Base-by-base conservation (phyloP, 2,113 vertebrate species). In the Pheucticus melanocephalus region DNA sequence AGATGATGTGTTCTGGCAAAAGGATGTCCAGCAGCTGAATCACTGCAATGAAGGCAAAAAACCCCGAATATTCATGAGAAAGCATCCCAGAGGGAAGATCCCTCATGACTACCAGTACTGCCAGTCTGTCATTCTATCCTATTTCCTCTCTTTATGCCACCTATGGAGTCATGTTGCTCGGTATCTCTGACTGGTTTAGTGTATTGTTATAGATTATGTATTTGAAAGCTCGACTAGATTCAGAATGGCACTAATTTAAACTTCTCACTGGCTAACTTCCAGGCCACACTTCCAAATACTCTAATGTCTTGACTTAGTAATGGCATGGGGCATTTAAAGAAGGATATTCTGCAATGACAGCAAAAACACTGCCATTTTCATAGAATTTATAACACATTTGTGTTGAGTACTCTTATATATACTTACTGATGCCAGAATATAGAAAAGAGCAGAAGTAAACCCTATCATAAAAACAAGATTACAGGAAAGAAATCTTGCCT, bases 1-100 rank as follows among this genome's bases (percentile, higher is more conserved):
- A 82, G 47, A 94, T 81, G 76, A 88, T 88, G 64, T 79, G 57
- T 95, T 87, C 57, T 90, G 81, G 71, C 85, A 94, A 93, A 66
- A 0, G 2, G 22, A 80, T 76, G 47, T 70, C 76, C 85, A 95
- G 63, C 72, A 89, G 69, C 85, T 88, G 71, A 81, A 50, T 88
- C 82, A 54, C 48, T 92, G 85, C 68, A 84, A 76, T 1, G 3
- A 66, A 84, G 42, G 73, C 47, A 92, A 81, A 93, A 66, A 2
- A 0, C 15, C 78, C 66, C 0, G 0, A 91, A 84, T 45, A 69
- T 70, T 68, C 72, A 59, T 57, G 37, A 87, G 73, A 94, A 95
- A 72, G 14, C 27, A 44, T 82, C 57, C 51, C 45, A n/a, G 66
- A n/a, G 64, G 69, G 54, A 89, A 90, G 47, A 45, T 77, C 27